Evolutionary conservation across 2,797 vertebrate genomes (phyloP), one percentile per base, ranked within the genome.

Genomic region (Gambelia wislizenii): DNA sequence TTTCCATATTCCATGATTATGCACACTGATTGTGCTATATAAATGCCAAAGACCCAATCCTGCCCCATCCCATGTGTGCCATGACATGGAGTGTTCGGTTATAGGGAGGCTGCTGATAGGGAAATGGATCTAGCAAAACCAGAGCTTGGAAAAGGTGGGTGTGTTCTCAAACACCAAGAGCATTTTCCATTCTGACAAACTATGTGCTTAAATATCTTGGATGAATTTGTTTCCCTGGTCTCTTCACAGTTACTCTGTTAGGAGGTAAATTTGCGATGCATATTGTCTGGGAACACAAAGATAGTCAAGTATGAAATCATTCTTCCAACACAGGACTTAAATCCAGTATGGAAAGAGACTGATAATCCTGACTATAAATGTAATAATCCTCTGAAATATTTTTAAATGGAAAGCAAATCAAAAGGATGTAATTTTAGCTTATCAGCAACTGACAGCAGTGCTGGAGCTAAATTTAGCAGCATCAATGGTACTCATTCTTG

Each of bases 401-500:
- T 93, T 95, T 91, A 89, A 94, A 94, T 89, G 67, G 76, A 74
- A 93, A 81, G 88, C 81, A 93, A 94, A 93, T 94, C 91, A 93
- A 92, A 95, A 94, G 91, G 64, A 89, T 91, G 76, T 86, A 94
- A 95, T 96, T 96, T 91, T 93, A 92, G 89, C 93, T 95, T 96
- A 94, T 96, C 95, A 94, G 89, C 83, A 91, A 82, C 90, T 12
- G 89, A 90, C 90, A 93, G 94, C 79, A 92, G 69, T 49, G 49
- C 0, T 16, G 79, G 13, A 89, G 87, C 90, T 95, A 95, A 93
- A 95, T 93, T 95, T 95, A 96, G 93, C 85, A 85, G 9, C 81
- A 76, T 14, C 67, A 94, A 86, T 79, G 54, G 77, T 78, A n/a
- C 74, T 87, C 79, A 84, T 91, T 61, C 84, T 92, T 44, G 49